Evolutionary conservation across 2,113 vertebrate genomes (phyloP).

Genomic region (Phalacrocorax brasilianus): DNA sequence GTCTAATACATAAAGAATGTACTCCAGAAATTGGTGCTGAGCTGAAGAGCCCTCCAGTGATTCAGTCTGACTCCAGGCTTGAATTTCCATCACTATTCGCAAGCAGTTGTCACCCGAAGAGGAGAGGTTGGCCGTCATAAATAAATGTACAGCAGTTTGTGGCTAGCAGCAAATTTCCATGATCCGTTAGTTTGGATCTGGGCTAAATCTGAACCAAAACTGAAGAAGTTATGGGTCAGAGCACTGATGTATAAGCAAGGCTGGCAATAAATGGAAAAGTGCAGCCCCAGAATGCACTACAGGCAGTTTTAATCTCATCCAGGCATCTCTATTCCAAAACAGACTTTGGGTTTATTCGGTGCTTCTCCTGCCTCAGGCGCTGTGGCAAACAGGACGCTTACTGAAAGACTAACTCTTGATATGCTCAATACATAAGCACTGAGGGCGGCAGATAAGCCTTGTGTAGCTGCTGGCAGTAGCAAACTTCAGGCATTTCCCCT

Average conservation of each 20-base stretch:
- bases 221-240: background rate
- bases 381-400: background rate
- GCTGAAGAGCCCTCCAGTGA: background rate
- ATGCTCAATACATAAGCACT: background rate
- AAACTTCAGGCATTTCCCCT: background rate
- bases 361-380: background rate
- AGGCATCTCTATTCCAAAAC: background rate
- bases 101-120: background rate
- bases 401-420: background rate
- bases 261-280: background rate
- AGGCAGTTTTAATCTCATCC: background rate
- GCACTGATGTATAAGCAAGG: background rate
- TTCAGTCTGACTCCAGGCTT: background rate
- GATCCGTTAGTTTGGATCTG: background rate
- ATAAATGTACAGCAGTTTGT: background rate
- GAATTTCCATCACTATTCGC: background rate
- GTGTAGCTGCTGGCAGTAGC: background rate
- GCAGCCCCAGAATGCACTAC: background rate
- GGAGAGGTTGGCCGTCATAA: background rate
- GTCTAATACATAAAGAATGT: background rate
- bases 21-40: background rate
- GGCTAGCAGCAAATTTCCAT: background rate
- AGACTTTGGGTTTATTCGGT: background rate
- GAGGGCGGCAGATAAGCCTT: background rate
- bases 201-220: background rate